Conservation (phyloP, 1,140 invertebrate species). For the Periplaneta americana region DNA sequence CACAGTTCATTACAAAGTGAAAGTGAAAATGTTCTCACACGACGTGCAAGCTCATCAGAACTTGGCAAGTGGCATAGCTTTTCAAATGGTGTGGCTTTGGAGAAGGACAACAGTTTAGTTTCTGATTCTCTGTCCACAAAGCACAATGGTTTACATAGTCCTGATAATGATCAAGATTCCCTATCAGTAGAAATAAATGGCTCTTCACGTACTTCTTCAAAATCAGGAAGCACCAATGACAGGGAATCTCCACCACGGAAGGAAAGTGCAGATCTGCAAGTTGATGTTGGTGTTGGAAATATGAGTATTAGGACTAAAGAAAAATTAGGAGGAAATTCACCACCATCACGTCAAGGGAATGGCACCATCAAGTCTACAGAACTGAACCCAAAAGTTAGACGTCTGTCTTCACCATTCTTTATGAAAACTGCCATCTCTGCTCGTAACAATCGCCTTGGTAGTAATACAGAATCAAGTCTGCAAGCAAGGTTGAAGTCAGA, state of each 20-base stretch:
- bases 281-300: background rate
- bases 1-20: background rate
- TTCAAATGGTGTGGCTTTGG: background rate
- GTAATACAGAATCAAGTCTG: slow-evolving; percentile 5
- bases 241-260: background rate
- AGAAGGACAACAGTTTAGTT: background rate
- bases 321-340: background rate
- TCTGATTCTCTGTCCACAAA: background rate
- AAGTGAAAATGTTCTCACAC: background rate
- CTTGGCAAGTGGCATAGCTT: slow-evolving; percentile 14
- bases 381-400: slow-evolving; percentile 8
- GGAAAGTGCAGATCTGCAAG: background rate
- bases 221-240: no score
- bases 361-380: background rate
- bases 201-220: background rate
- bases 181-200: background rate
- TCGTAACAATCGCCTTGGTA: slow-evolving; percentile 13
- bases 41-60: slow-evolving; percentile 17
- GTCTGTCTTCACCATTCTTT: slow-evolving; percentile 55
- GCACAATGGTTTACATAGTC: background rate
- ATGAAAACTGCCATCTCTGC: slow-evolving; percentile 51
- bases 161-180: background rate
- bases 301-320: background rate
- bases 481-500: slow-evolving; percentile 27
- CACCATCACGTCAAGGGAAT: background rate